phyloP scores from a whole-genome alignment of 2,888 invertebrate species.

The Sphecodes monilicornis region DNA sequence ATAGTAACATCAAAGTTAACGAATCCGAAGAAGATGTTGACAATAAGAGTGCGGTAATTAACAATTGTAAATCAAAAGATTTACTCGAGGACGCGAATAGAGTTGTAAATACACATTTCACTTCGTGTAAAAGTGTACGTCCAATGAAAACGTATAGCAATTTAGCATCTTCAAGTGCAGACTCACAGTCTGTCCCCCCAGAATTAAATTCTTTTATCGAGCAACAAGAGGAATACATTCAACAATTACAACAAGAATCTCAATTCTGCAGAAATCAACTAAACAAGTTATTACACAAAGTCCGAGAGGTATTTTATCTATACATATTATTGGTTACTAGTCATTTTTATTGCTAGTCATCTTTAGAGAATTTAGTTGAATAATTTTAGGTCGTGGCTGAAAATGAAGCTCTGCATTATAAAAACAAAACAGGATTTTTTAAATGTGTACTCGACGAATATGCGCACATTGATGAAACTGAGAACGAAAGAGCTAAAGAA shows the following conservation, averaged over 20 bases:
- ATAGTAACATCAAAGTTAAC: constrained; percentile 78
- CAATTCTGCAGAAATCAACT: constrained; percentile 93
- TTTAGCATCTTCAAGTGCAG: constrained; percentile 66
- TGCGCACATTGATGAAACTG: constrained; percentile 72
- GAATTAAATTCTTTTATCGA: constrained; percentile 93
- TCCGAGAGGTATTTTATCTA: constrained; percentile 88
- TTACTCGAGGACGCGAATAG: constrained; percentile 56
- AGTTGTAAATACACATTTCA: constrained; percentile 54
- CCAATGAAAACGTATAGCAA: constrained; percentile 66
- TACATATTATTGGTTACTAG: neutral
- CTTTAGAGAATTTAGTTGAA: neutral
- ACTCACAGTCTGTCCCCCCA: constrained; percentile 82
- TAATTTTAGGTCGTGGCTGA: constrained; percentile 88
- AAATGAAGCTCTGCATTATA: constrained; percentile 92
- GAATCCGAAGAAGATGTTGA: constrained; percentile 87
- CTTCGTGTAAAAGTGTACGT: constrained; percentile 62
- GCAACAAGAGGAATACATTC: constrained; percentile 94
- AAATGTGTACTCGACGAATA: constrained; percentile 86
- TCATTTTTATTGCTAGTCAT: neutral
- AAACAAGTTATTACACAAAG: constrained; percentile 91
- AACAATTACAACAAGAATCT: constrained; percentile 93
- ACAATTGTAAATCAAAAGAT: constrained; percentile 74
- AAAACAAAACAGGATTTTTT: constrained; percentile 89
- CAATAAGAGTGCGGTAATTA: constrained; percentile 85
- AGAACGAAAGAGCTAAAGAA: constrained; percentile 34